Base-by-base conservation (phyloP, 2,888 invertebrate genomes). In the Dascillus cervinus region DNA sequence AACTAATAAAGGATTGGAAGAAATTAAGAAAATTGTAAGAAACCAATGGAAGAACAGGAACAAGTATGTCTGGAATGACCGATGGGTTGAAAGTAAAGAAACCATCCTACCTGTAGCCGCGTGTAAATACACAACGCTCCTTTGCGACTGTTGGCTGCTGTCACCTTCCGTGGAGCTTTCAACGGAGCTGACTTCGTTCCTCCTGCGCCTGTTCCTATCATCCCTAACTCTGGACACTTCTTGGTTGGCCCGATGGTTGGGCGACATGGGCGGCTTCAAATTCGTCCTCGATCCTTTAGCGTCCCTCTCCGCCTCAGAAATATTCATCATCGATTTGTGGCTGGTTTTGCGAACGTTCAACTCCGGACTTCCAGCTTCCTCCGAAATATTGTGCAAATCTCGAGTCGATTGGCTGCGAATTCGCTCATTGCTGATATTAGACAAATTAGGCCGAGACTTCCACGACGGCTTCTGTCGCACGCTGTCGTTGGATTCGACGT, bases 41-140 rank as follows among this genome's bases (percentile, higher is more conserved):
- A 23, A 13, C 11, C 6, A 23, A 13, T 11, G 22, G 22, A 8
- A 22, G 8, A 22, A 22, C 8, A 22, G 4, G 4, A 3, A n/a
- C n/a, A 22, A 22, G n/a, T 22, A 11, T 22, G 8, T 3, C n/a
- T 8, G 9, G 10, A 8, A 22, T 22, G 22, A 22, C 10, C n/a
- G 10, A 22, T n/a, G 2, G 3, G 3, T 8, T 26, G 11, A n/a
- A 26, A n/a, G n/a, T 24, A 11, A 10, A 29, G n/a, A 34, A 17
- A 5, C 21, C 25, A 21, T 39, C 32, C 47, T 63, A 81, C 82
- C 80, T 45, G 87, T 86, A 26, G 87, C 85, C 29, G 87, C 87
- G 55, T 88, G 88, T 29, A 88, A 69, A 56, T 85, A 88, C 11
- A 88, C 87, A 11, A 87, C 80, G 54, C 86, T 86, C 52, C 84